Evolutionary conservation across 1,140 invertebrate genomes (phyloP).

Genomic region (Leptinotarsa undecemlineata): DNA sequence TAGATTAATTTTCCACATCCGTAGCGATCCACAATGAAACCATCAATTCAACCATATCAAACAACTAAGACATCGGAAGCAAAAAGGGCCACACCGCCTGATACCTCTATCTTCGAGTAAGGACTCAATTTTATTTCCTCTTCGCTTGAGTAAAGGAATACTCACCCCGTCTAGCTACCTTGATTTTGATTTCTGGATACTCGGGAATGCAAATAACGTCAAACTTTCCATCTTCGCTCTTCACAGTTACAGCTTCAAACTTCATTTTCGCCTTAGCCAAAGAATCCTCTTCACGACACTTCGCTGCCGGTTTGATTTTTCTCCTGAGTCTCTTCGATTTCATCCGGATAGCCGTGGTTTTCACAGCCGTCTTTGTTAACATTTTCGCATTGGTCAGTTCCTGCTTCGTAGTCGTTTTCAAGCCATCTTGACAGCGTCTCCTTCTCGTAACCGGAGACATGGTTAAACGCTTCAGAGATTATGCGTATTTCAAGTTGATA

Average conservation of each 20-base stretch:
- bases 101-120: too few species aligned
- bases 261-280: neutral
- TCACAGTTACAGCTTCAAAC: constrained; percentile 14
- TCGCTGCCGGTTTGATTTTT: neutral
- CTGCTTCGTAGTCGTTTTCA: too few species aligned
- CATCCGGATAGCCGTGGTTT: too few species aligned
- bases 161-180: constrained; percentile 22
- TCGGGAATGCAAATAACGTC: constrained; percentile 20
- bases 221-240: neutral
- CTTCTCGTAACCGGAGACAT: constrained; percentile 1
- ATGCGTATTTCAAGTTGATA: neutral
- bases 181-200: constrained; percentile 24
- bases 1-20: too few species aligned
- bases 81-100: too few species aligned
- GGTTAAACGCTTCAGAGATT: neutral
- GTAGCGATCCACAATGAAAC: too few species aligned
- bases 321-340: neutral
- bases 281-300: too few species aligned
- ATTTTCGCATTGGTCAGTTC: too few species aligned
- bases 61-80: too few species aligned
- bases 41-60: too few species aligned
- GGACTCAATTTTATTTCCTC: too few species aligned
- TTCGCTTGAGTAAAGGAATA: neutral
- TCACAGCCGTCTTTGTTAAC: neutral
- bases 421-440: too few species aligned